Evolutionary conservation across 2,113 vertebrate species (phyloP).

Genomic region (Zootoca vivipara): DNA sequence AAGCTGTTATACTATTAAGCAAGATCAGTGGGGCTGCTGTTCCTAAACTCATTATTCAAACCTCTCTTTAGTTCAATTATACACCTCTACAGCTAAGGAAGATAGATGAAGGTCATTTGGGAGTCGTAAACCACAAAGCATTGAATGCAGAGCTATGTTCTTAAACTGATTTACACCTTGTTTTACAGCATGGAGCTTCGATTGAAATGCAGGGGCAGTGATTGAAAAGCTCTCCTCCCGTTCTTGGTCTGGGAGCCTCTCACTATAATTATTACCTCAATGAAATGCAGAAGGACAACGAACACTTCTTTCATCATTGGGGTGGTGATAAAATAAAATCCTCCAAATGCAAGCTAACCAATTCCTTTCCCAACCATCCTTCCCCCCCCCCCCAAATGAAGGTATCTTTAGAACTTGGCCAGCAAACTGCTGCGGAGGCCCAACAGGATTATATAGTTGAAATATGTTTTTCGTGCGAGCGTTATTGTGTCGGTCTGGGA

Average conservation of each 20-base stretch:
- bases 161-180: constrained; percentile 86
- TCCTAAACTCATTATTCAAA: constrained; percentile 81
- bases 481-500: constrained; percentile 36
- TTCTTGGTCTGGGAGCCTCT: constrained; percentile 55
- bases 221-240: constrained; percentile 74
- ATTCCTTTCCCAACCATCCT: background rate
- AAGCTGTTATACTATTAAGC: constrained; percentile 73
- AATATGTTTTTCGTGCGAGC: constrained; percentile 46
- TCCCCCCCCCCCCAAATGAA: background rate
- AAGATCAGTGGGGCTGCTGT: constrained; percentile 65
- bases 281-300: constrained; percentile 65
- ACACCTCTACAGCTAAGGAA: constrained; percentile 81
- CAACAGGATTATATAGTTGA: constrained; percentile 47
- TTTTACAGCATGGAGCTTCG: constrained; percentile 73
- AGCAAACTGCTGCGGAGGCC: constrained; percentile 38
- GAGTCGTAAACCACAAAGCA: constrained; percentile 80
- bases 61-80: constrained; percentile 85
- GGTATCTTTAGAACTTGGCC: constrained; percentile 16
- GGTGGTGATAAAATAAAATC: constrained; percentile 32
- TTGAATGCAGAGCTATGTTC: constrained; percentile 81
- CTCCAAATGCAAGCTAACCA: constrained; percentile 10
- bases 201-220: constrained; percentile 75
- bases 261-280: constrained; percentile 72
- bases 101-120: constrained; percentile 86
- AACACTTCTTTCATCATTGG: constrained; percentile 34